Conservation (phyloP, 2,797 vertebrate genomes). For the Iguana delicatissima region DNA sequence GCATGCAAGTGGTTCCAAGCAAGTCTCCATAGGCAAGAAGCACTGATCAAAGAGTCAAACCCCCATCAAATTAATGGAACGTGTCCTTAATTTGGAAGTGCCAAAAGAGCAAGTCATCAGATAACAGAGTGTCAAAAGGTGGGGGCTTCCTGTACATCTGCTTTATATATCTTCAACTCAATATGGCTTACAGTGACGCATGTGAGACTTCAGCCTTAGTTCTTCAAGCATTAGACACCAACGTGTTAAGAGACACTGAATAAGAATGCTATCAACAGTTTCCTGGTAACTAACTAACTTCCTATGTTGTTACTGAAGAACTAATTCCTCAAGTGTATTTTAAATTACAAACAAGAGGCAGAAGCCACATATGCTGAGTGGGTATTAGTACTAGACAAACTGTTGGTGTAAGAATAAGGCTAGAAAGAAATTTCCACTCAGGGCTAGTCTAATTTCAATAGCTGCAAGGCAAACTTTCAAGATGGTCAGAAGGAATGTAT, state of each 20-base stretch:
- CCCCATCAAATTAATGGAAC: too few species aligned
- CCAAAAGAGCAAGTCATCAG: too few species aligned
- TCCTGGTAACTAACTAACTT: background rate
- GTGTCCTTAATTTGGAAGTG: too few species aligned
- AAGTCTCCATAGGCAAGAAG: too few species aligned
- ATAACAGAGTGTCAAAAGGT: too few species aligned
- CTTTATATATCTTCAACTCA: background rate
- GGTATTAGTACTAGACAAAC: background rate
- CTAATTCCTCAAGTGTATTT: background rate
- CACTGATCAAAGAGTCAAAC: too few species aligned
- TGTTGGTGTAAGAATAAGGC: background rate
- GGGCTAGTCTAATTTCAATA: background rate
- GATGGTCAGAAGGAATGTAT: background rate
- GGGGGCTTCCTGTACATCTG: too few species aligned
- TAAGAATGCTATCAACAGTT: background rate
- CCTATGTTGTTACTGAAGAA: background rate
- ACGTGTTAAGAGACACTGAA: background rate
- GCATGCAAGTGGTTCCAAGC: too few species aligned
- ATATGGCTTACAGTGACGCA: background rate
- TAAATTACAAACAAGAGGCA: background rate
- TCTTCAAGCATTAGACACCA: background rate
- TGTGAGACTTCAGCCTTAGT: background rate
- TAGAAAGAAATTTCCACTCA: constrained; percentile 5
- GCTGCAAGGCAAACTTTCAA: background rate
- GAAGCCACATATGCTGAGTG: background rate